Percentiles rank a stretch among this genome's conserved stretches.
phyloP scores from a whole-genome alignment of 2,797 vertebrate species.

The Acanthurus leucopareius region DNA sequence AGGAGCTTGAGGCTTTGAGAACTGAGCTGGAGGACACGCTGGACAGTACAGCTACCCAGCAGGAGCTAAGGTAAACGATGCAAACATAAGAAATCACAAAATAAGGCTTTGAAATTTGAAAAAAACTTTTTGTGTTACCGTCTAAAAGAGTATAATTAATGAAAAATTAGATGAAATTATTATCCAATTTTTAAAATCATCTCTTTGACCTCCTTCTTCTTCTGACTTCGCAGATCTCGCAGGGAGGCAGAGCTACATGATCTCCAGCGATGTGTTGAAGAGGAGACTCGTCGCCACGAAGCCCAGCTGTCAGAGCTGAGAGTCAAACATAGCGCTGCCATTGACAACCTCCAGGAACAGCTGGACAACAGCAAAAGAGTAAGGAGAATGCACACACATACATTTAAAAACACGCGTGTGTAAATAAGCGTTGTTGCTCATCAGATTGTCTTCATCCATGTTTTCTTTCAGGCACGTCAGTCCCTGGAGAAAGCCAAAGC shows the following conservation, averaged over 20 bases:
- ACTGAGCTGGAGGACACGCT: constrained; percentile 93
- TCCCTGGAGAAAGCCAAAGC: constrained; percentile 90
- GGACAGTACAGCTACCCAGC: constrained; percentile 93
- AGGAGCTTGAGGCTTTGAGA: constrained; percentile 93
- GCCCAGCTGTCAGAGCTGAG: constrained; percentile 85
- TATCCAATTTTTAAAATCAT: background rate
- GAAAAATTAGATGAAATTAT: background rate
- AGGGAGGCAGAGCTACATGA: constrained; percentile 86
- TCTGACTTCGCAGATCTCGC: constrained; percentile 78
- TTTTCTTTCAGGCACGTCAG: constrained; percentile 82
- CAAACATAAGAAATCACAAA: background rate
- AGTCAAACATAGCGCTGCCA: constrained; percentile 84
- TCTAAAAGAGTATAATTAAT: background rate
- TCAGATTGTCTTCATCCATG: background rate
- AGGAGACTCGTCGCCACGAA: constrained; percentile 87
- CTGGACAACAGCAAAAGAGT: constrained; percentile 89
- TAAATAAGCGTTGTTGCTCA: background rate
- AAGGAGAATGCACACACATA: constrained; percentile 25
- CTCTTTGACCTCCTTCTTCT: background rate
- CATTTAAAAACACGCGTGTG: background rate
- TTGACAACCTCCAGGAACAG: constrained; percentile 87
- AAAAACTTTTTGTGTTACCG: background rate
- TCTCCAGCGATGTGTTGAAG: constrained; percentile 87
- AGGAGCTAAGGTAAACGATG: constrained; percentile 89
- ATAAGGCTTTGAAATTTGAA: background rate